These are phyloP conservation scores for Tipula confusa DNA, from an alignment of 2,888 invertebrate genomes.

Conservation along the genomic window DNA sequence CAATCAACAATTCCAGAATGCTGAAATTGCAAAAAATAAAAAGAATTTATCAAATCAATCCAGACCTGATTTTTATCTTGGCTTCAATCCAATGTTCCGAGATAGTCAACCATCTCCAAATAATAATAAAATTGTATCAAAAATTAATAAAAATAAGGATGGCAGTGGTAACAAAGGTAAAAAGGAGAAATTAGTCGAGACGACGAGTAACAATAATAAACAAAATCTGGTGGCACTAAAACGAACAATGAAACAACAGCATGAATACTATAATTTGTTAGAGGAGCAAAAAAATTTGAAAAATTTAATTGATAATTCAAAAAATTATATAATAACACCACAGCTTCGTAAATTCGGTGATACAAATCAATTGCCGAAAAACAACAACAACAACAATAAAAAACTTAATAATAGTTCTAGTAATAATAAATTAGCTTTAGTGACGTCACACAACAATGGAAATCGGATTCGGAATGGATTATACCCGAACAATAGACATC, in stretches of 20 bases:
- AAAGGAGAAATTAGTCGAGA: constrained; percentile 33
- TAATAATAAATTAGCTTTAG: neutral
- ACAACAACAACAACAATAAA: constrained; percentile 35
- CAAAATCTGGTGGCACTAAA: constrained; percentile 35
- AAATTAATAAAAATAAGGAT: neutral
- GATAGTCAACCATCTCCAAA: neutral
- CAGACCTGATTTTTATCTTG: neutral
- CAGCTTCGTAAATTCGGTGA: constrained; percentile 38
- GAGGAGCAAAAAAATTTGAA: constrained; percentile 35
- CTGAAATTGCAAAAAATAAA: neutral
- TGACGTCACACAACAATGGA: neutral
- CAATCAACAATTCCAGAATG: constrained; percentile 28
- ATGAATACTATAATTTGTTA: constrained; percentile 37
- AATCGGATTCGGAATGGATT: neutral
- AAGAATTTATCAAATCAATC: neutral
- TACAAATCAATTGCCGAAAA: constrained; percentile 36
- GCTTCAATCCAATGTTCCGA: neutral
- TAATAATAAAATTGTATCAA: neutral
- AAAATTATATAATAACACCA: constrained; percentile 31
- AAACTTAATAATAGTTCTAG: neutral
- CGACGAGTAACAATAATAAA: constrained; percentile 34
- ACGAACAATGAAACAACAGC: constrained; percentile 34
- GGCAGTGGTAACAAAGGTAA: constrained; percentile 31
- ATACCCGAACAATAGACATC: constrained; percentile 29
- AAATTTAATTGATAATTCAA: constrained; percentile 28